Evolutionary conservation across 2,113 vertebrate species (phyloP), one percentile per base, ranked within the genome.

Genomic region (Martes martes): DNA sequence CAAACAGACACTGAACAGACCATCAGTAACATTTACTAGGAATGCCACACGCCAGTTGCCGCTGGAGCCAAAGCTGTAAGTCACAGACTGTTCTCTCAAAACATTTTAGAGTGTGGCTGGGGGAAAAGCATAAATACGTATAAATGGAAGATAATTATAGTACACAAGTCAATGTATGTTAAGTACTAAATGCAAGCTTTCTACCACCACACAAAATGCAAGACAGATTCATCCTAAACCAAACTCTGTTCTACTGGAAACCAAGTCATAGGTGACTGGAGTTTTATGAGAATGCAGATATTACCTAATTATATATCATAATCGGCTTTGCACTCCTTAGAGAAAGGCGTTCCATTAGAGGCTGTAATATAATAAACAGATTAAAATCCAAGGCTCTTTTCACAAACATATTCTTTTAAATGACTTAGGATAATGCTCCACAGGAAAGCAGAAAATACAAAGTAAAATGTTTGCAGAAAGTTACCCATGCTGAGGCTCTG

Each of bases 301-400:
- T 87, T 95, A 83, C 78, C 92, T 96, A 92, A 95, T 97, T 96
- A 94, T 23, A 73, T 85, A 33, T 79, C 73, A 24, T 92, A 96
- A 97, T 91, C 42, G 1, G 95, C 91, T 98, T 98, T 89, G 39
- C 16, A 10, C 18, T 67, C 52, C 84, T 98, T 89, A 65, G 76
- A 94, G 87, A 91, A 88, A 83, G 39, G 42, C 47, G 33, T 78
- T 89, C 81, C 82, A 71, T 78, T 80, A 74, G 47, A 93, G n/a
- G 55, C 28, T 71, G 11, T 83, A 96, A 95, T 74, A 89, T 39
- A 92, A 96, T 95, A 96, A 92, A 88, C 0, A 87, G 90, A 96
- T 94, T 96, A 86, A 96, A 97, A 95, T 91, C 79, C 93, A 94
- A 94, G 36, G 89, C 73, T 83, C 93, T 94, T 97, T 96, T 92